These are phyloP conservation scores for Dendroctonus valens DNA, from an alignment of 1,140 invertebrate species.

Conservation along the genomic window DNA sequence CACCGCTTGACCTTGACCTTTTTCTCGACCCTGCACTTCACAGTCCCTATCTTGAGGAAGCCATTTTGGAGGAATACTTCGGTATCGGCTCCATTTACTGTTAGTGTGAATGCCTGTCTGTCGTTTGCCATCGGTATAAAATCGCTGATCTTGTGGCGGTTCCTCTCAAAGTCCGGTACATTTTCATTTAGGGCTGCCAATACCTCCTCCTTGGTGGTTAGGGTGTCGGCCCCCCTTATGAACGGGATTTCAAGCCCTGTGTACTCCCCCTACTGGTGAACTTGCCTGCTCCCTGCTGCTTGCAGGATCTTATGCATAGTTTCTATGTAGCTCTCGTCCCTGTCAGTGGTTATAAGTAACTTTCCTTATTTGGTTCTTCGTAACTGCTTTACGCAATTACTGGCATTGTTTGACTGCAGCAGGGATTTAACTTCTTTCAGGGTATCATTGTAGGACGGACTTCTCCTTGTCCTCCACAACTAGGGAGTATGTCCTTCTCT, in stretches of 20 bases:
- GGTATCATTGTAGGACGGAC: too few relatives aligned
- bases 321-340: neutral
- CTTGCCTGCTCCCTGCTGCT: neutral
- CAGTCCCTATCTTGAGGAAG: neutral
- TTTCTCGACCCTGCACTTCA: constrained; percentile 16
- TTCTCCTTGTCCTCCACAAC: too few relatives aligned
- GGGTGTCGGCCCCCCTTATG: neutral
- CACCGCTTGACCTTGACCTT: constrained; percentile 22
- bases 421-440: neutral
- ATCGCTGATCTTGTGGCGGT: neutral
- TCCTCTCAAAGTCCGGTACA: neutral
- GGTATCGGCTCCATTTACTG: neutral
- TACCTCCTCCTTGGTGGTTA: neutral
- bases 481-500: neutral
- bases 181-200: neutral
- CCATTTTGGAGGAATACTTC: neutral
- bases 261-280: neutral
- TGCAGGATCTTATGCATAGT: neutral
- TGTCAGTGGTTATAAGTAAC: neutral
- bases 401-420: neutral
- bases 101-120: too few relatives aligned
- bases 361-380: neutral
- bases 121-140: neutral
- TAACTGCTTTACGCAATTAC: neutral
- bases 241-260: neutral